A percentile compares a stretch with the other conserved stretches of the same genome.
Evolutionary conservation across 92 coral and sea anemone species (phyloP).

Genomic region (Virgularia gustaviana): DNA sequence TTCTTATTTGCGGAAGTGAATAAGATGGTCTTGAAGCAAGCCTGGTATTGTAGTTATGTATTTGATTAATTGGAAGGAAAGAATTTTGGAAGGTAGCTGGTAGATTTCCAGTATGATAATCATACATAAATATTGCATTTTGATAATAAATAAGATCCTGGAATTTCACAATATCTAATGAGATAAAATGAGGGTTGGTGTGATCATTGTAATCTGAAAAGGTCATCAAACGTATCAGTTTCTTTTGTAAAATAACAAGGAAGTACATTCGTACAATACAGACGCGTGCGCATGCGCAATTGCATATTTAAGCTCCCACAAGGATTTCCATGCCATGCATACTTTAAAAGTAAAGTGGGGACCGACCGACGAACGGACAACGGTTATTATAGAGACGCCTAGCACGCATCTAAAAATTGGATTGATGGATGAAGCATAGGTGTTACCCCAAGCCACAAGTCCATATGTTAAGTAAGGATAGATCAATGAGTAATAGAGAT

Average conservation of each 20-base stretch:
- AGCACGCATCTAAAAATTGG: too few relatives aligned
- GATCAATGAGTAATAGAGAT: conserved; percentile 34
- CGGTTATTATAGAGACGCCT: too few relatives aligned
- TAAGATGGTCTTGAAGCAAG: too few relatives aligned
- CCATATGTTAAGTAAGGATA: conserved; percentile 24
- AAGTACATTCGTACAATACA: too few relatives aligned
- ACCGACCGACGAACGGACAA: too few relatives aligned
- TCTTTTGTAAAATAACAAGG: conserved; percentile 36
- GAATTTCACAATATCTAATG: conserved; percentile 21
- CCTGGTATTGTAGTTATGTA: background rate
- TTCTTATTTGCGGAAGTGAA: too few relatives aligned
- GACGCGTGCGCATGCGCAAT: too few relatives aligned
- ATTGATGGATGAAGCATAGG: conserved; percentile 13
- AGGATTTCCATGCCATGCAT: too few relatives aligned
- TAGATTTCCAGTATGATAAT: conserved; percentile 4
- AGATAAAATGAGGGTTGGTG: conserved; percentile 32
- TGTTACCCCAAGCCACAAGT: conserved; percentile 33
- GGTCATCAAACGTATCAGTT: conserved; percentile 15
- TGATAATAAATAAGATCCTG: conserved; percentile 26
- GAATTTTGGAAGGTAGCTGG: conserved; percentile 20
- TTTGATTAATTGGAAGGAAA: conserved; percentile 7
- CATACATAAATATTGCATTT: conserved; percentile 32
- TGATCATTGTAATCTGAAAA: conserved; percentile 38
- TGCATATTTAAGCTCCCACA: too few relatives aligned
- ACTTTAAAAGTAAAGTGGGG: too few relatives aligned